These are phyloP conservation scores for Ostrea edulis DNA, from an alignment of 1,140 invertebrate species.

Conservation along the genomic window DNA sequence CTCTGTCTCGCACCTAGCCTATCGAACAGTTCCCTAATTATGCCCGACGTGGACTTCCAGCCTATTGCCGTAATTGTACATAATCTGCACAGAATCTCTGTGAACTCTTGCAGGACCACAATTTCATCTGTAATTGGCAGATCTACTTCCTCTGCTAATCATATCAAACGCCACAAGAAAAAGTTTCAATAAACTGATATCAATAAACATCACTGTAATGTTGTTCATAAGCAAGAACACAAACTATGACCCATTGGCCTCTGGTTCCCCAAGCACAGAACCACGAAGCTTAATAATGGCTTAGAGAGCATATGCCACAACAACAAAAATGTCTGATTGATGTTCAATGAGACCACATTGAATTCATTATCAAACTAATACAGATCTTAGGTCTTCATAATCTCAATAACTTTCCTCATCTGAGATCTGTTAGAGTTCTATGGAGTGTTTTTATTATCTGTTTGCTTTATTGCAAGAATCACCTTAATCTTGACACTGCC, in stretches of 20 bases:
- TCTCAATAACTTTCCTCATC: neutral
- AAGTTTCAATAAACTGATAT: slow-evolving; percentile 30
- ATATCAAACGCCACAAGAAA: slow-evolving; percentile 21
- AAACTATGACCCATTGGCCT: slow-evolving; percentile 20
- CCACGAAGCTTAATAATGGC: neutral
- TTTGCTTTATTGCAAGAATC: slow-evolving; percentile 22
- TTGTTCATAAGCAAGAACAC: neutral
- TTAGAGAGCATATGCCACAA: slow-evolving; percentile 31
- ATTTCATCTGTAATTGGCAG: slow-evolving; percentile 23
- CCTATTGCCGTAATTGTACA: neutral
- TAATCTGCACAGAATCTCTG: slow-evolving; percentile 29
- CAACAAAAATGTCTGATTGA: slow-evolving; percentile 35
- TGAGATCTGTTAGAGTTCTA: slow-evolving; percentile 6
- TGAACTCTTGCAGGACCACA: slow-evolving; percentile 16
- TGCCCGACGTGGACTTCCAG: neutral
- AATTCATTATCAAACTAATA: slow-evolving; percentile 16
- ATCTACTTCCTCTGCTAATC: slow-evolving; percentile 35
- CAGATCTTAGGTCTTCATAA: neutral
- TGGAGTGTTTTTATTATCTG: neutral
- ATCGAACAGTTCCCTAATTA: neutral
- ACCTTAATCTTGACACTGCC: neutral
- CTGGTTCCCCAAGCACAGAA: neutral
- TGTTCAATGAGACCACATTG: slow-evolving; percentile 3
- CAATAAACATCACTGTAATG: slow-evolving; percentile 30
- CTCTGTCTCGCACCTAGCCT: slow-evolving; percentile 26